Evolutionary conservation across 2,888 invertebrate species (phyloP).

Genomic region (Antheraea assamensis): DNA sequence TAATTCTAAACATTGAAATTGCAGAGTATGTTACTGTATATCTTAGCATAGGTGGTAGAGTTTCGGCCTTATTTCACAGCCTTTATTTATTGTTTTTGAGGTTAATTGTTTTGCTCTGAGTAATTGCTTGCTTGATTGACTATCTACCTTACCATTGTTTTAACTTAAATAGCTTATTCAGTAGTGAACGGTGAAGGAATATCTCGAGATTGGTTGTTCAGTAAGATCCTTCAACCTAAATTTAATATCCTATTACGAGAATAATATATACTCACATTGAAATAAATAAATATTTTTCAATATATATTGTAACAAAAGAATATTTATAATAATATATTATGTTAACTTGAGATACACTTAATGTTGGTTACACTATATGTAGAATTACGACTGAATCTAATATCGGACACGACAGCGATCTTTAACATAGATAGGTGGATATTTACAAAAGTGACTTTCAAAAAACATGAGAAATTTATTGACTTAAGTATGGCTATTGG

Average conservation of each 20-base stretch:
- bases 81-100: slow-evolving; percentile 62
- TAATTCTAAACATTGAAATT: neutral
- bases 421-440: too few relatives aligned
- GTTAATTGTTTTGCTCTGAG: slow-evolving; percentile 72
- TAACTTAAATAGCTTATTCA: slow-evolving; percentile 8
- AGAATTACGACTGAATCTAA: too few relatives aligned
- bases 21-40: neutral
- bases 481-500: too few relatives aligned
- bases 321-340: too few relatives aligned
- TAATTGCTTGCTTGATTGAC: slow-evolving; percentile 58
- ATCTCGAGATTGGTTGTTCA: neutral
- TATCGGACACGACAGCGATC: too few relatives aligned
- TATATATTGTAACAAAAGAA: too few relatives aligned
- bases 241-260: neutral
- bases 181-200: slow-evolving; percentile 11
- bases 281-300: neutral
- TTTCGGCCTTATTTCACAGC: neutral
- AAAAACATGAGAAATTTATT: too few relatives aligned
- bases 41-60: neutral
- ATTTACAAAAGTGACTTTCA: too few relatives aligned
- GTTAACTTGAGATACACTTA: too few relatives aligned
- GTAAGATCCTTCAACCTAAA: neutral
- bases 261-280: neutral
- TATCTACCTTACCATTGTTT: slow-evolving; percentile 6
- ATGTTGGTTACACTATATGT: too few relatives aligned